Base-by-base conservation (phyloP, 2,888 invertebrate genomes). In the Eupithecia insigniata region DNA sequence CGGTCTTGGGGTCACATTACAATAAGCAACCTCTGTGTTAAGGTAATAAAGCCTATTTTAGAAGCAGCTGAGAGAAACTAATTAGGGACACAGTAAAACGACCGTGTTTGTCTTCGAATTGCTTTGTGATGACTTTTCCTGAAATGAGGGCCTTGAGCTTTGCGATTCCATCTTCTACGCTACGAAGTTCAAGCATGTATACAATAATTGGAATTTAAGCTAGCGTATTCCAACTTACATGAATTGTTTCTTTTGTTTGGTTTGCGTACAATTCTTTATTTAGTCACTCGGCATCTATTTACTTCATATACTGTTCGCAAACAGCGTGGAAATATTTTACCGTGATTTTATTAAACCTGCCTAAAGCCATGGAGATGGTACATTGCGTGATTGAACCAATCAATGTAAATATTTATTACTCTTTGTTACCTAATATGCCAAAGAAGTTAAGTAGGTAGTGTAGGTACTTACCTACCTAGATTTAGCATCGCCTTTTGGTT, bases 71-170 rank as follows among this genome's bases (percentile, higher is more conserved):
- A 12, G 30, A 36, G 26, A 72, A 77, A 69, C 70, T 76, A 80
- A 82, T 84, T 81, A 84, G 70, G 71, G 76, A 78, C 67, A 62
- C 61, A 66, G 73, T 66, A 66, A 55, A 26, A 74, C 72, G 72
- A 69, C 72, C 66, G 74, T 70, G 67, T 76, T 76, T 69, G 72
- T 76, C 69, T 75, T 62, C 73, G 72, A 75, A 78, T 79, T 76
- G 74, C 74, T 73, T 79, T 73, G 75, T 76, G 79, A 74, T 76
- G 73, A 68, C 70, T 71, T 73, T 76, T 73, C 69, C 66, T 73
- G 70, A 70, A 72, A 71, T 70, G 71, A 26, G 39, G 22, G 55
- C 46, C 43, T 26, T 66, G 68, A 28, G 66, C 46, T 60, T 34
- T 67, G 65, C 65, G 68, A 43, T 22, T 26, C 22, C 39, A 65